Evolutionary conservation across 2,888 invertebrate genomes (phyloP), one percentile per base, ranked within the genome.

Genomic region (Agrochola lota): DNA sequence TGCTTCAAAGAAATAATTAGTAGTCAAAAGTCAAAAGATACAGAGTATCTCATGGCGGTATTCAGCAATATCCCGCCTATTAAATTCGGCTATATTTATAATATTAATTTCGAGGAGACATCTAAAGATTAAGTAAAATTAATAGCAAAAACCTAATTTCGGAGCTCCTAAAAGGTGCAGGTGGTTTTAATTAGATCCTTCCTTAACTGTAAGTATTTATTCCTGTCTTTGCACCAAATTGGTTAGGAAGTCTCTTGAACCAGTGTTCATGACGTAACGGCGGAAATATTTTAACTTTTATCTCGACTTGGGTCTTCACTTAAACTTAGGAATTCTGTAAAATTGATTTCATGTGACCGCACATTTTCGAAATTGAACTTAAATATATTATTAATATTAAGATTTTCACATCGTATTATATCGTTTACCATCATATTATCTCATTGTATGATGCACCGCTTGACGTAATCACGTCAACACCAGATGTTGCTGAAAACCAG

Each of bases 111-210:
- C 23, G 46, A 46, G 30, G 30, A 59, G 9, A 17, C 35, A 30
- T 67, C 40, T 57, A 5, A 67, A 46, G n/a, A 72, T 78, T 52
- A 70, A 59, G 64, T 63, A n/a, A 74, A 57, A 71, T 83, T 78
- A 75, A 63, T 57, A 77, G 71, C 69, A 60, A 59, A 59, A 59
- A 17, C 15, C 59, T 59, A 17, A 26, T 59, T 59, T 15, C 26
- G 59, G 15, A 26, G 59, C 26, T 76, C n/a, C 23, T 71, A 76
- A 75, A 67, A 6, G n/a, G n/a, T 73, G 55, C 85, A 84, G 82
- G 87, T 85, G 85, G 67, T 59, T 49, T 60, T 83, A 85, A 85
- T 87, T 83, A 77, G 26, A 59, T 74, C 12, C 15, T 63, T 49
- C 2, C n/a, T 77, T 74, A 71, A 52, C 20, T 52, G 2, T 20